A percentile compares a stretch with the other conserved stretches of the same genome.
Conservation (phyloP, 2,888 invertebrate genomes). For the Meandrusa payeni region DNA sequence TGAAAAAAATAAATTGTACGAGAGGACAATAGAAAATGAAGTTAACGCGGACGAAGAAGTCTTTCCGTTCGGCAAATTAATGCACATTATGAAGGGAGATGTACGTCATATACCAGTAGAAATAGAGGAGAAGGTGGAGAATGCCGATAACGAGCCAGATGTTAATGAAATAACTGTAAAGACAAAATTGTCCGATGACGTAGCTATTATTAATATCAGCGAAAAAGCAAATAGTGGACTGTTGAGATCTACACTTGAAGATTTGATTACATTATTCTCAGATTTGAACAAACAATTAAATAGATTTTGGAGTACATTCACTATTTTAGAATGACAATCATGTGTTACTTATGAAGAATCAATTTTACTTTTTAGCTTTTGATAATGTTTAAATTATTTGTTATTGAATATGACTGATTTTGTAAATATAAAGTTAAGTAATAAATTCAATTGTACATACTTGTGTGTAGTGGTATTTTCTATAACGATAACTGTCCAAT, state of each 20-base stretch:
- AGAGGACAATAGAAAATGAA: constrained; percentile 43
- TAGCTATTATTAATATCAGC: constrained; percentile 38
- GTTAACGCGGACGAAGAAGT: constrained; percentile 41
- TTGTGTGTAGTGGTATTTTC: too few species aligned
- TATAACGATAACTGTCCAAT: too few species aligned
- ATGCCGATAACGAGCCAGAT: constrained; percentile 29
- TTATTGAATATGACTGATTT: constrained; percentile 2
- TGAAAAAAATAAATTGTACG: constrained; percentile 17
- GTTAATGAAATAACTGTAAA: constrained; percentile 40
- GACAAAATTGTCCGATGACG: constrained; percentile 47
- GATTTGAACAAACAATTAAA: constrained; percentile 63
- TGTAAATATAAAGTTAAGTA: constrained; percentile 15
- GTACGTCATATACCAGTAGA: constrained; percentile 43
- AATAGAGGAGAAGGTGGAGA: constrained; percentile 28
- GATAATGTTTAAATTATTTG: neutral
- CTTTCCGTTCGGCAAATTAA: constrained; percentile 45
- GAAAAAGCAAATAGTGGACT: constrained; percentile 47
- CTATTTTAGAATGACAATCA: constrained; percentile 52
- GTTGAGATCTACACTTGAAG: constrained; percentile 52
- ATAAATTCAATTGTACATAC: too few species aligned
- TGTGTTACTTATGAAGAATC: too few species aligned
- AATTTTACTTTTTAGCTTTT: too few species aligned
- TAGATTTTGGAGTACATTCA: constrained; percentile 55
- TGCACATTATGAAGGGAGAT: constrained; percentile 48
- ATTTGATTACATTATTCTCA: constrained; percentile 47